phyloP scores from a whole-genome alignment of 2,113 vertebrate genomes.

The Willisornis vidua region DNA sequence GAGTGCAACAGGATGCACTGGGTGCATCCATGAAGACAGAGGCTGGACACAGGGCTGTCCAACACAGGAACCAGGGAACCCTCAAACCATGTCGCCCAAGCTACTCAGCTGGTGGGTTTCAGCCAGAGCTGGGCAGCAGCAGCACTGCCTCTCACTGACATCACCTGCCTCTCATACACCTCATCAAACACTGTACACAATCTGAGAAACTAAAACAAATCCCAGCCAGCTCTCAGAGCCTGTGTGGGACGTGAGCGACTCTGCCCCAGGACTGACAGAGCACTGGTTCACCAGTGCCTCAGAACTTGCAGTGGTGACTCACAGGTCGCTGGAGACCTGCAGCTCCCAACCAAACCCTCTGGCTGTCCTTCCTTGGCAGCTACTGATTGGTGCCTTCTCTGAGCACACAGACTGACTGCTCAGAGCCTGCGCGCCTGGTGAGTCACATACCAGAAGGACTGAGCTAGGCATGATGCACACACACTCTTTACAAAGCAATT shows the following conservation, averaged over 20 bases:
- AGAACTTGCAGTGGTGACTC: neutral
- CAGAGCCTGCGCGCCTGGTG: fast-evolving
- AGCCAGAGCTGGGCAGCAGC: neutral
- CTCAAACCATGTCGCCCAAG: fast-evolving
- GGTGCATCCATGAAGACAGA: neutral
- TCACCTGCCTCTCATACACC: neutral
- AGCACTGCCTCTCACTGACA: neutral
- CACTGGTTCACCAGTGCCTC: neutral
- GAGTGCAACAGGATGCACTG: neutral
- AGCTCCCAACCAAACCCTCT: neutral
- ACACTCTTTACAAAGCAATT: fast-evolving
- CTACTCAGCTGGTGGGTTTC: neutral
- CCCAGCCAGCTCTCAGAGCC: fast-evolving
- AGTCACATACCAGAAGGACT: fast-evolving
- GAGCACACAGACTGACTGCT: fast-evolving
- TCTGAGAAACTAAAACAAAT: neutral
- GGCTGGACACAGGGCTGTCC: fast-evolving
- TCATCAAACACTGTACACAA: neutral
- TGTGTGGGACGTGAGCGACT: neutral
- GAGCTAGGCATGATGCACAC: neutral
- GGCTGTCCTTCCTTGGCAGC: neutral
- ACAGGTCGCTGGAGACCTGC: fast-evolving
- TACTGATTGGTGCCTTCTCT: neutral
- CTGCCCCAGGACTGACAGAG: neutral
- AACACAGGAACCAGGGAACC: neutral